Percentiles rank a stretch among this genome's conserved stretches.
These are phyloP conservation scores for Gnatocerus cornutus DNA, from an alignment of 2,888 invertebrate species.

Conservation along the genomic window DNA sequence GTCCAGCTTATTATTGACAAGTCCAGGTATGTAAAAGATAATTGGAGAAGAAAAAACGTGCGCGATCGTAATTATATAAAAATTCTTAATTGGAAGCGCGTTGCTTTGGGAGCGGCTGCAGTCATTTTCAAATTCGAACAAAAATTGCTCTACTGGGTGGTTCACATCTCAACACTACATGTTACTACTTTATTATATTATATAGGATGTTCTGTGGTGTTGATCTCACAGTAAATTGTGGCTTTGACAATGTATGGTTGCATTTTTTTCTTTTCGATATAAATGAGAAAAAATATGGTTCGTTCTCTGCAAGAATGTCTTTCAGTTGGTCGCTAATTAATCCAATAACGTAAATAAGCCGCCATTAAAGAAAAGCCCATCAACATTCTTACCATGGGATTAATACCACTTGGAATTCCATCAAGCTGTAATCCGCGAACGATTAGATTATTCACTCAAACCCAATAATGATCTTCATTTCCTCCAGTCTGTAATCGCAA, in stretches of 20 bases:
- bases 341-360: slow-evolving; percentile 37
- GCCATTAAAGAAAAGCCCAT: slow-evolving; percentile 33
- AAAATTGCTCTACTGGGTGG: too few species aligned
- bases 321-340: slow-evolving; percentile 43
- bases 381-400: slow-evolving; percentile 31
- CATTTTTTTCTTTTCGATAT: too few species aligned
- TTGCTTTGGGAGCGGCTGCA: background rate
- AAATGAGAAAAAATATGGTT: background rate
- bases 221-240: too few species aligned
- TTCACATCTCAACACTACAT: too few species aligned
- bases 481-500: background rate
- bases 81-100: background rate
- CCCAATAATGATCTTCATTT: slow-evolving; percentile 1
- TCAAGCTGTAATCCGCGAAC: slow-evolving; percentile 11
- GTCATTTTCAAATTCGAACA: background rate
- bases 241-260: too few species aligned
- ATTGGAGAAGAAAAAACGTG: background rate
- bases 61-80: background rate
- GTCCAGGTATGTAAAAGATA: slow-evolving; percentile 11
- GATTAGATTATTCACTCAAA: slow-evolving; percentile 14
- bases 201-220: too few species aligned
- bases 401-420: slow-evolving; percentile 23
- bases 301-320: slow-evolving; percentile 26
- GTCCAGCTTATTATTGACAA: slow-evolving; percentile 43
- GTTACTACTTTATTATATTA: too few species aligned